Conservation (phyloP, 1,140 invertebrate genomes). For the Chironomus striatipennis region DNA sequence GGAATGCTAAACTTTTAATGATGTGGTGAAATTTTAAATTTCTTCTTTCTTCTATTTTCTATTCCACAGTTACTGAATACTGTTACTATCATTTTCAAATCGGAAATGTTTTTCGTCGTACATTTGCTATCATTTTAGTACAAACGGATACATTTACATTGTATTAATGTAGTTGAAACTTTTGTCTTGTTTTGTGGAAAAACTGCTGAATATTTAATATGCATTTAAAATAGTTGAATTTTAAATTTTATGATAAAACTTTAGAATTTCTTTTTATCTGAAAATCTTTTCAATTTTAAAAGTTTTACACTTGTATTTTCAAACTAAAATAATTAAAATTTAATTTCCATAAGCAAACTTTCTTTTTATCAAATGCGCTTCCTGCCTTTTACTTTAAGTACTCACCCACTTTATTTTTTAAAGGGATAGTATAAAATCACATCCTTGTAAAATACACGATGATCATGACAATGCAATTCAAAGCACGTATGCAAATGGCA, state of each 20-base stretch:
- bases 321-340: too few species aligned
- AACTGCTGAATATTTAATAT: not conserved
- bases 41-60: not conserved
- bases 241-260: not conserved
- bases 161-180: too few species aligned
- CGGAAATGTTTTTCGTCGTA: too few species aligned
- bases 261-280: too few species aligned
- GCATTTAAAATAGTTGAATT: not conserved
- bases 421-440: not conserved
- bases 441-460: not conserved
- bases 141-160: too few species aligned
- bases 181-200: not conserved
- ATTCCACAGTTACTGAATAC: too few species aligned
- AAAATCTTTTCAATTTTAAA: too few species aligned
- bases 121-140: too few species aligned
- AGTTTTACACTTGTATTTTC: too few species aligned
- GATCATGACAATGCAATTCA: not conserved
- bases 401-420: not conserved
- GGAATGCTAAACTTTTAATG: constrained; percentile 3
- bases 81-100: too few species aligned
- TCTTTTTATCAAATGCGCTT: too few species aligned
- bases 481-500: not conserved
- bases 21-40: not conserved
- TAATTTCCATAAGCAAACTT: too few species aligned
- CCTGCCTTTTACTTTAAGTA: not conserved